These are phyloP conservation scores for Spea bombifrons DNA, from an alignment of 2,113 vertebrate species.

Conservation along the genomic window DNA sequence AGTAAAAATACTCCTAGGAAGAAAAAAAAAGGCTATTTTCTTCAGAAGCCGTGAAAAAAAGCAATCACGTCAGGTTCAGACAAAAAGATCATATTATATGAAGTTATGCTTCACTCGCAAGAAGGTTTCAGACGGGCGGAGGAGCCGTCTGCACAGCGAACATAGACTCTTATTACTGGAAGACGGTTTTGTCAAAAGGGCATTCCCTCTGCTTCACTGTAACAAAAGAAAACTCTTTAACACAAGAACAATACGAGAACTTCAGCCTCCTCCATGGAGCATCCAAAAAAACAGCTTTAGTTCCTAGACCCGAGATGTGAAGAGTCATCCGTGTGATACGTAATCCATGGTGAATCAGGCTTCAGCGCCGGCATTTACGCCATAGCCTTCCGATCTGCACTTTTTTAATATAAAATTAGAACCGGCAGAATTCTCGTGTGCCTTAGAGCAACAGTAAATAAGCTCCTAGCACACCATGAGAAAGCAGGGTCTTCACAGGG, in stretches of 20 bases:
- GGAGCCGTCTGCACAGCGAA: slow-evolving; percentile 20
- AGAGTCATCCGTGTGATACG: not conserved
- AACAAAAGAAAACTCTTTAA: slow-evolving; percentile 32
- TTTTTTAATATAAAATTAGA: not conserved
- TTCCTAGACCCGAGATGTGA: not conserved
- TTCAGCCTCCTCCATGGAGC: not conserved
- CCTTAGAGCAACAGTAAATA: no score
- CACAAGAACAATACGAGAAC: slow-evolving; percentile 30
- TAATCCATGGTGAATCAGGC: no score
- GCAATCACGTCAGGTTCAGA: slow-evolving; percentile 38
- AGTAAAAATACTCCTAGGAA: slow-evolving; percentile 6
- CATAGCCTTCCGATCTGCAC: not conserved
- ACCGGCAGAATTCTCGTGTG: no score
- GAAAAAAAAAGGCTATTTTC: slow-evolving; percentile 31
- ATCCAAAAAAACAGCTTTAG: not conserved
- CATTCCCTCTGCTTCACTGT: slow-evolving; percentile 16
- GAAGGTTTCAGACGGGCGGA: slow-evolving; percentile 26
- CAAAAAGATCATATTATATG: slow-evolving; percentile 39
- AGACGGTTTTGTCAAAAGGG: slow-evolving; percentile 34
- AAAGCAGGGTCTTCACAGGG: no score
- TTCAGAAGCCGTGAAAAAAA: not conserved
- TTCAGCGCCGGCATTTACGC: no score
- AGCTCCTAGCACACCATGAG: no score
- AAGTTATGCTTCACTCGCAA: slow-evolving; percentile 32
- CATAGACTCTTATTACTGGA: slow-evolving; percentile 33